phyloP scores from a whole-genome alignment of 2,797 vertebrate species.

The Apodemus agrarius region DNA sequence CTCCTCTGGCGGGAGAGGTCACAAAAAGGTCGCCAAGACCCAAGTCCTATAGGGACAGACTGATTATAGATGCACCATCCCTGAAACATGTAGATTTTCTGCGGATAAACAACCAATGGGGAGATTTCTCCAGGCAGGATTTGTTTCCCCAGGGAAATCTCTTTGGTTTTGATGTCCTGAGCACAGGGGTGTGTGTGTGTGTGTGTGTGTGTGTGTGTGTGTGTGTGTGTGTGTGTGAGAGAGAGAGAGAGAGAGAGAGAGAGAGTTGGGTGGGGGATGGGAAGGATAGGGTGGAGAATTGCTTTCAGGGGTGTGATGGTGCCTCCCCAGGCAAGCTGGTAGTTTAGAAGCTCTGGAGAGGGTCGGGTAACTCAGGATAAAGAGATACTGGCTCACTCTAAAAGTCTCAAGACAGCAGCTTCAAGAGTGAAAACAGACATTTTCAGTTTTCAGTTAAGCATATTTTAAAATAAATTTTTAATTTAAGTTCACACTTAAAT shows the following conservation, averaged over 20 bases:
- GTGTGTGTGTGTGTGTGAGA: background rate
- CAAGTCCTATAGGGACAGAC: constrained; percentile 86
- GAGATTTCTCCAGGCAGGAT: constrained; percentile 78
- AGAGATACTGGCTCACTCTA: background rate
- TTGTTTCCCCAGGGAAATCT: constrained; percentile 79
- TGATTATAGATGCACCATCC: constrained; percentile 86
- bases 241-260: background rate
- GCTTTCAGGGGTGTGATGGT: constrained; percentile 58
- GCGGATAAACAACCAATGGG: constrained; percentile 84
- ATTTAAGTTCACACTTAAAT: constrained; percentile 8
- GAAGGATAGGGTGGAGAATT: background rate
- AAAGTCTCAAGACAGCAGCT: constrained; percentile 28
- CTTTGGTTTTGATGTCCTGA: constrained; percentile 72
- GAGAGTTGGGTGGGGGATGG: background rate
- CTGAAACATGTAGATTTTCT: constrained; percentile 82
- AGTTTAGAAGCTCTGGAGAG: constrained; percentile 13
- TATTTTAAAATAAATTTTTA: background rate
- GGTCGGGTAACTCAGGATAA: background rate
- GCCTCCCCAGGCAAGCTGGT: background rate
- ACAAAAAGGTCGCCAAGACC: constrained; percentile 92
- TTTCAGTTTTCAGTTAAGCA: constrained; percentile 49
- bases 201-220: constrained; percentile 14
- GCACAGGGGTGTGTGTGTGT: background rate
- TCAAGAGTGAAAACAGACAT: constrained; percentile 31
- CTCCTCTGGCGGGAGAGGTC: constrained; percentile 92